A percentile compares a stretch with the other conserved stretches of the same genome.
phyloP scores from a whole-genome alignment of 1,140 invertebrate species.

The Doryteuthis pealeii region DNA sequence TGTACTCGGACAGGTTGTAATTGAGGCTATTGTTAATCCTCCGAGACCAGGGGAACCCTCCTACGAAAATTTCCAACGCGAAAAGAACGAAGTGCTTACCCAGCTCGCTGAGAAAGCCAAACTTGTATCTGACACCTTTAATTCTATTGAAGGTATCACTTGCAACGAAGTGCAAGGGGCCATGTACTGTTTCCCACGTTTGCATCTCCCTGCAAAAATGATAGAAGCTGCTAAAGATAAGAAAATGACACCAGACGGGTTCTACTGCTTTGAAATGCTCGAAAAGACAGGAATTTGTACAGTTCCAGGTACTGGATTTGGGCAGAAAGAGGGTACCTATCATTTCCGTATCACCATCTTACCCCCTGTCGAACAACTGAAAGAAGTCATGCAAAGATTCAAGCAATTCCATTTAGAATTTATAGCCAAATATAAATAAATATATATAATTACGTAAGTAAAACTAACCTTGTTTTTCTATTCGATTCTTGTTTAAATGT shows the following conservation, averaged over 20 bases:
- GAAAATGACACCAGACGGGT: slow-evolving; percentile 76
- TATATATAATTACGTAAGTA: neutral
- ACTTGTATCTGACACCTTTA: slow-evolving; percentile 88
- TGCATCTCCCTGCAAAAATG: slow-evolving; percentile 61
- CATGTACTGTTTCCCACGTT: slow-evolving; percentile 91
- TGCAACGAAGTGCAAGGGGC: slow-evolving; percentile 89
- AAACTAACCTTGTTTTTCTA: neutral
- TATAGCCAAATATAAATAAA: slow-evolving; percentile 72
- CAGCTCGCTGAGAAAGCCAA: slow-evolving; percentile 77
- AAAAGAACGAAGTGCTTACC: slow-evolving; percentile 77
- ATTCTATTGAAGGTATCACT: slow-evolving; percentile 84
- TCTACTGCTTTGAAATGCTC: slow-evolving; percentile 91
- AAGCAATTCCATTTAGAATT: slow-evolving; percentile 85
- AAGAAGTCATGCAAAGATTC: slow-evolving; percentile 81
- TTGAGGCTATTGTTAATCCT: slow-evolving; percentile 77
- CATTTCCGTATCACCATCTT: slow-evolving; percentile 75
- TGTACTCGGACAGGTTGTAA: slow-evolving; percentile 81
- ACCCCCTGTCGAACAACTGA: slow-evolving; percentile 82
- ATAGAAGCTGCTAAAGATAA: slow-evolving; percentile 59
- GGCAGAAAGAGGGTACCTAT: slow-evolving; percentile 76
- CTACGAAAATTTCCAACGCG: slow-evolving; percentile 62
- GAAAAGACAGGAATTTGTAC: slow-evolving; percentile 87
- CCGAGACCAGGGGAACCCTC: slow-evolving; percentile 82
- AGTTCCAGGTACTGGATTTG: slow-evolving; percentile 93
- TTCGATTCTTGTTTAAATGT: neutral